Conservation (phyloP, 2,888 invertebrate genomes). For the Arge pagana region DNA sequence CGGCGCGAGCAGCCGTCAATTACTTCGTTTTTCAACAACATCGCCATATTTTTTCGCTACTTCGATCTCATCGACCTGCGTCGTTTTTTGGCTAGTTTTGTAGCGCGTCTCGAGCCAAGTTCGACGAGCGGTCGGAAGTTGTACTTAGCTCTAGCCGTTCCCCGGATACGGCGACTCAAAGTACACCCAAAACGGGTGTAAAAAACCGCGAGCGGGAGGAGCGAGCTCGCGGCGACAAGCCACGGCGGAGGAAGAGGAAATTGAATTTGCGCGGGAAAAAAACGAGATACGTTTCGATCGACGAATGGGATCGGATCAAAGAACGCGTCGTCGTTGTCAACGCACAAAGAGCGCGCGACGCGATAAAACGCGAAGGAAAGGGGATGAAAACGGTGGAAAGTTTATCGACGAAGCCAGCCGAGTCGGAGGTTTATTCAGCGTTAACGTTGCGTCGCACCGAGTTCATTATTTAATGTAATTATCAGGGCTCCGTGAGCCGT, state of each 20-base stretch:
- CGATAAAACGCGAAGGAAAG: background rate
- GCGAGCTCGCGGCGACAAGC: background rate
- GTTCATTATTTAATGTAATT: conserved; percentile 49
- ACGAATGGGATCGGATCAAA: conserved; percentile 40
- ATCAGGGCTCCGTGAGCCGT: conserved; percentile 37
- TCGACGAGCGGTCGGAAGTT: too few relatives aligned
- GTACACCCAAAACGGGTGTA: too few relatives aligned
- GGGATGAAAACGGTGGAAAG: background rate
- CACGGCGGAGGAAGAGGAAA: background rate
- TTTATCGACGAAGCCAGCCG: conserved; percentile 15
- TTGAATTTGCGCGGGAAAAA: background rate
- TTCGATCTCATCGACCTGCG: background rate
- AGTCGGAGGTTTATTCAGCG: too few relatives aligned
- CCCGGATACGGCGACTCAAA: too few relatives aligned
- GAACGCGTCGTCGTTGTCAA: too few relatives aligned
- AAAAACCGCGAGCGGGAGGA: too few relatives aligned
- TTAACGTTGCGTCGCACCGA: conserved; percentile 27
- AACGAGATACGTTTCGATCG: too few relatives aligned
- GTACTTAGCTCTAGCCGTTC: too few relatives aligned
- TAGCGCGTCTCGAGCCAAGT: too few relatives aligned
- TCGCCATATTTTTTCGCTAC: background rate
- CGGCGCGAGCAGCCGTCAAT: background rate
- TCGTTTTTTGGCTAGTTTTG: too few relatives aligned
- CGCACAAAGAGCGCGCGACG: too few relatives aligned
- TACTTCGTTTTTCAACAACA: background rate